Base-by-base conservation (phyloP, 2,113 vertebrate species). In the Xiphorhynchus elegans region DNA sequence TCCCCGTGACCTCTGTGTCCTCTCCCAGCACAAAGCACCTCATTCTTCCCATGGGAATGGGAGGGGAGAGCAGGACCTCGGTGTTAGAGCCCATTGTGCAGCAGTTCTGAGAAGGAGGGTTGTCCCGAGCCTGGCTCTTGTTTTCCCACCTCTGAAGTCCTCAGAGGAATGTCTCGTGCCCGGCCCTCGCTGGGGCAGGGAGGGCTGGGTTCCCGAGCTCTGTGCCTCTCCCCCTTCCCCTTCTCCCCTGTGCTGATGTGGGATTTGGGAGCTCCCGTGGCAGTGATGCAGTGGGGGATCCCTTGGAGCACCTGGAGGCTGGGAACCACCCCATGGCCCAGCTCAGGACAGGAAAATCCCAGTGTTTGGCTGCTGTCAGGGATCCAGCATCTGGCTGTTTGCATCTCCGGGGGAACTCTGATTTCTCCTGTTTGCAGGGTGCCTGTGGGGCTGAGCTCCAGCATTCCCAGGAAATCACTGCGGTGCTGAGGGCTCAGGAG, bases 31-130 rank as follows among this genome's bases (percentile, higher is more conserved):
- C 84, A 95, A 94, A 96, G 95, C 50, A 12, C 6, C 0, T 66
- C n/a, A 68, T 95, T 97, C 89, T 97, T 88, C 74, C 59, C 96
- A 18, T 87, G 96, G 89, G 94, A 96, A 91, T 77, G 75, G 3
- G 1, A 78, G 56, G 40, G 37, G 80, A 68, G 92, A 97, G 21
- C 62, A 58, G 91, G 73, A 25, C 33, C 81, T 62, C 7, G 68
- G 77, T 90, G 69, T 95, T 76, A 80, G 90, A 75, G 81, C 94
- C 72, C 70, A 67, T 82, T 97, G 92, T 95, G 90, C 42, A 56
- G 87, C 8, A 0, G 20, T 55, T n/a, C 89, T 75, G 4, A 60
- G 89, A 67, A 84, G 89, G 78, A 72, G 35, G 7, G 25, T 88
- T 80, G 70, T 75, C 49, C 44, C 8, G 17, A 63, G 63, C 39